A percentile compares a stretch with the other conserved stretches of the same genome.
Evolutionary conservation across 2,113 vertebrate genomes (phyloP).

Genomic region (Ptilonorhynchus violaceus): DNA sequence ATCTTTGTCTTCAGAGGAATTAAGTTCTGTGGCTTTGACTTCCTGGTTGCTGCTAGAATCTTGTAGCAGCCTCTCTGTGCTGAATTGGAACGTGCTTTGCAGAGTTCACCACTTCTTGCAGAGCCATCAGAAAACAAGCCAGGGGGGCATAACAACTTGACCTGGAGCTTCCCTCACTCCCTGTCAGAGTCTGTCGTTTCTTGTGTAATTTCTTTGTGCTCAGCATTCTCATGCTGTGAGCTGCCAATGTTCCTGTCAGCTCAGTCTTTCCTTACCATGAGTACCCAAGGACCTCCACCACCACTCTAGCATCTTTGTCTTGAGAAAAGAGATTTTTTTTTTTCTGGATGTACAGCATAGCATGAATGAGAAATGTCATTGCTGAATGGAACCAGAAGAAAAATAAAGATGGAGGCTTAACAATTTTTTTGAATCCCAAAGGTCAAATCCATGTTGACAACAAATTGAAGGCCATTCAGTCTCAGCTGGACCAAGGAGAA

Average conservation of each 20-base stretch:
- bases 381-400: neutral
- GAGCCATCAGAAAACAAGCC: neutral
- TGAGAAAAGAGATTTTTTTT: neutral
- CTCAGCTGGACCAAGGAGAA: constrained; percentile 74
- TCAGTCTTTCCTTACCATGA: neutral
- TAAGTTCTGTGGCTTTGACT: neutral
- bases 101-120: neutral
- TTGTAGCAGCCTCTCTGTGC: neutral
- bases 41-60: neutral
- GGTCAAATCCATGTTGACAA: constrained; percentile 86
- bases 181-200: neutral
- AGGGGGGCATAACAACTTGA: neutral
- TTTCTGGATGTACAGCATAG: neutral
- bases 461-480: constrained; percentile 78
- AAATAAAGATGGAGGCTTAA: neutral
- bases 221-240: neutral
- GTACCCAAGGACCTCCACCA: neutral
- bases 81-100: neutral
- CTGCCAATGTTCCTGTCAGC: neutral
- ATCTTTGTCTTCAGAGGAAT: neutral
- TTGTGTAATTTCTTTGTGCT: neutral
- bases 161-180: neutral
- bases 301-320: neutral
- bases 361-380: neutral
- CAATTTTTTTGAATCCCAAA: constrained; percentile 55